phyloP scores from a whole-genome alignment of 2,888 invertebrate genomes.

The Gari tellinella region DNA sequence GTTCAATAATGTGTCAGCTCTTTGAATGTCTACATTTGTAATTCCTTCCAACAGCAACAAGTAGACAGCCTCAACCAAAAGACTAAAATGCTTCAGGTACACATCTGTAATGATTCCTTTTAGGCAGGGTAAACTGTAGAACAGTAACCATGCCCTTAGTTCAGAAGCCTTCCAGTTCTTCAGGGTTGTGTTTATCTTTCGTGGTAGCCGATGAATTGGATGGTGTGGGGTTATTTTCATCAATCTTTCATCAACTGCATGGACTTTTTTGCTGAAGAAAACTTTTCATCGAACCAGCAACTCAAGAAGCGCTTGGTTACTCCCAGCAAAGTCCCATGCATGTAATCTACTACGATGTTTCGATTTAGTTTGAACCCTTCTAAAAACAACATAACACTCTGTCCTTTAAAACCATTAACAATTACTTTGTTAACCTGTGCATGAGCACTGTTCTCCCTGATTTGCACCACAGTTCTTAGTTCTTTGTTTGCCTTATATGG shows the following conservation, averaged over 20 bases:
- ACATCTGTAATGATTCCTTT: slow-evolving; percentile 11
- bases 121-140: slow-evolving; percentile 20
- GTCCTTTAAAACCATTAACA: no score
- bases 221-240: background rate
- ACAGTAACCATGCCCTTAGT: slow-evolving; percentile 17
- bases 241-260: background rate
- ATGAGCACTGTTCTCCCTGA: no score
- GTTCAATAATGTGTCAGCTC: background rate
- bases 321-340: slow-evolving; percentile 20
- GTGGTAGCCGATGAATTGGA: slow-evolving; percentile 26
- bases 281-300: slow-evolving; percentile 38
- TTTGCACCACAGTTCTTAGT: no score
- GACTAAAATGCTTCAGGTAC: slow-evolving; percentile 17
- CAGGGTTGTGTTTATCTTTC: slow-evolving; percentile 31
- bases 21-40: background rate
- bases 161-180: slow-evolving; percentile 14
- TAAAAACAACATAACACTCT: no score
- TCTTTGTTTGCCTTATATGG: no score
- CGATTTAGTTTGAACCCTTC: no score
- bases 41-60: slow-evolving; percentile 15
- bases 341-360: slow-evolving; percentile 8
- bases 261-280: slow-evolving; percentile 27
- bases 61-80: slow-evolving; percentile 28
- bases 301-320: slow-evolving; percentile 6
- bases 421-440: no score